phyloP scores from a whole-genome alignment of 2,888 invertebrate genomes.

The Dryadula phaetusa region DNA sequence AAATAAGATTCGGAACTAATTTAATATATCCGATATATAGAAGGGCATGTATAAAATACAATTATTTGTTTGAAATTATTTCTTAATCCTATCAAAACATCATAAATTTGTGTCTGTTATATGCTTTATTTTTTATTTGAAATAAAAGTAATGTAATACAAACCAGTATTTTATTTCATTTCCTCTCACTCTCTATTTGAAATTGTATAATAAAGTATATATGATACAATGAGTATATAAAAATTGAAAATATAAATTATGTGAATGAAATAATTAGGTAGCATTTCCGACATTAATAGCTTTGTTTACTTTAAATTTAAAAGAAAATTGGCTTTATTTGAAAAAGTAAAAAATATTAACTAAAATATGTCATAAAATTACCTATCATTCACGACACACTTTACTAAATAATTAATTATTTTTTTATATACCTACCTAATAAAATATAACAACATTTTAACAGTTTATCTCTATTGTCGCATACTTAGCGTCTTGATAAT shows the following conservation, averaged over 20 bases:
- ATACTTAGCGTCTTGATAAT: not conserved
- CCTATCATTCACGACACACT: no score
- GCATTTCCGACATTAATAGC: no score
- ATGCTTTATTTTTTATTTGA: slow-evolving; percentile 38
- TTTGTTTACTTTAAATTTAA: no score
- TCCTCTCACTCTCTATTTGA: not conserved
- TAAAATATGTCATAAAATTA: no score
- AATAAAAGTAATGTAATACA: slow-evolving; percentile 38
- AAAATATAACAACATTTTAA: no score
- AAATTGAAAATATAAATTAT: no score
- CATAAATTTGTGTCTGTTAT: slow-evolving; percentile 29
- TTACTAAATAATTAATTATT: no score
- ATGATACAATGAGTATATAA: no score
- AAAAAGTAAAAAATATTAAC: no score
- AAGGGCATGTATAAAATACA: not conserved
- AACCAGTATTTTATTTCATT: slow-evolving; percentile 26
- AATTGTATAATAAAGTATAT: not conserved
- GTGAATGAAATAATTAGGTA: no score
- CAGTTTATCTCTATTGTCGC: not conserved
- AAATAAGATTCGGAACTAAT: not conserved
- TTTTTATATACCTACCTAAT: no score
- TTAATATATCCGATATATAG: not conserved
- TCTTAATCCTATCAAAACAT: slow-evolving; percentile 2
- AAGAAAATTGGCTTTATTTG: no score
- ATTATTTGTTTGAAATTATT: not conserved